Evolutionary conservation across 2,888 invertebrate genomes (phyloP).

Genomic region (Octodonta nipae): DNA sequence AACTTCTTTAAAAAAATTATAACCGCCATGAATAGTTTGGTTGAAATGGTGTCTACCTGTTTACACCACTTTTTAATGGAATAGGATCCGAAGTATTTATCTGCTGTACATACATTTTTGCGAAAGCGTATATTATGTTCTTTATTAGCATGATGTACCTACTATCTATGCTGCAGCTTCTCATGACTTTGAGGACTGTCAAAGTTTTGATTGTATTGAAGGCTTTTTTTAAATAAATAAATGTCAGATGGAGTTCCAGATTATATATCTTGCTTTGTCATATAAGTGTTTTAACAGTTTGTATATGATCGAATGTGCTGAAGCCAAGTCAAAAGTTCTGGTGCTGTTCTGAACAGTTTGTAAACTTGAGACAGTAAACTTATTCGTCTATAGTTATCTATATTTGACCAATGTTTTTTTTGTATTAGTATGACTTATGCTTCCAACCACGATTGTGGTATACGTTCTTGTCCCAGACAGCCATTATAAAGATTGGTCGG

Average conservation of each 20-base stretch:
- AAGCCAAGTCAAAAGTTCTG: slow-evolving; percentile 1
- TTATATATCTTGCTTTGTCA: slow-evolving; percentile 3
- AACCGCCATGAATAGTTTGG: not conserved
- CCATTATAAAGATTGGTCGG: slow-evolving; percentile 1
- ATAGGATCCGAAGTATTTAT: not conserved
- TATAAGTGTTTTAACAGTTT: slow-evolving; percentile 5
- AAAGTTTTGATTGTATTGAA: not conserved
- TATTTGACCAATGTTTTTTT: no score
- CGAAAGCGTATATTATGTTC: slow-evolving; percentile 1
- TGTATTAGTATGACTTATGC: slow-evolving; percentile 2
- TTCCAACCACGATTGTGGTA: slow-evolving; percentile 2
- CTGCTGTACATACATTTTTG: not conserved
- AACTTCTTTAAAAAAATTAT: not conserved
- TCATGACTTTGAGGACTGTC: not conserved
- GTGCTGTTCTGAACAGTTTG: slow-evolving; percentile 3
- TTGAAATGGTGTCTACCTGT: slow-evolving; percentile 1
- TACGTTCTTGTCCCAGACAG: slow-evolving; percentile 3
- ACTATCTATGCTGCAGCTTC: not conserved
- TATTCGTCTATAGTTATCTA: no score
- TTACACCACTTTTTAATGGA: slow-evolving; percentile 2
- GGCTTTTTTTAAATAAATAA: not conserved
- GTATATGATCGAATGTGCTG: not conserved
- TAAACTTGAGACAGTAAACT: no score
- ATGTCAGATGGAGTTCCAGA: not conserved
- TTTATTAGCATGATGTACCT: not conserved